Base-by-base conservation (phyloP, 2,113 vertebrate species). In the Coptodon rendalli region DNA sequence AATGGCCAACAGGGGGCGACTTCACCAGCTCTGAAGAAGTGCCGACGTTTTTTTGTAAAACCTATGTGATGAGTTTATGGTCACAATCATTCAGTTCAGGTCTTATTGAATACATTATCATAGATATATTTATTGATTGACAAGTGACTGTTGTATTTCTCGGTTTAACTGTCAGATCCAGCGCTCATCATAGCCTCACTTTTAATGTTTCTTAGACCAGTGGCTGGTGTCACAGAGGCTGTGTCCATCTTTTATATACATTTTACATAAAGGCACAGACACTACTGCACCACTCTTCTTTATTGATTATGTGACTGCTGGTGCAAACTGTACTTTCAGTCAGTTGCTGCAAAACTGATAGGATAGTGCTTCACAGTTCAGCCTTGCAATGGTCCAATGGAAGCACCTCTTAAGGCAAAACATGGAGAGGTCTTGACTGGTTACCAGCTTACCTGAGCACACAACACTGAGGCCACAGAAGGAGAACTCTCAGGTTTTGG, bases 81-180 rank as follows among this genome's bases (percentile, higher is more conserved):
- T 63, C 31, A 36, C 59, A 63, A n/a, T 63, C 59, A 36, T 63
- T 63, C 17, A 63, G 16, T 0, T 36, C 27, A 61, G 29, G 27
- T 10, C 57, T 61, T 61, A 61, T 61, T 63, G 59, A 63, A 12
- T 36, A 36, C 31, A 34, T 34, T 19, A 63, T 34, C 0, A 0
- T 63, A 19, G 29, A 61, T 61, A 34, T 10, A 61, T 6, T 54
- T 9, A 24, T n/a, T 66, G 31, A 36, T 38, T 66, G 19, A 68
- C 6, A 68, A 68, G 34, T 14, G 19, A 38, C 63, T 13, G 0
- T 1, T 38, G 61, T 66, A 5, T 68, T 38, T 38, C 10, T 5
- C 2, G 0, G 34, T 22, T 38, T 38, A n/a, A 38, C 34, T 38
- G 34, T 8, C 61, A 68, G 34, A 38, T 36, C 31, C 61, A 0